phyloP scores from a whole-genome alignment of 53 echinoderm and acorn worm species.

The Zoroaster sp. region DNA sequence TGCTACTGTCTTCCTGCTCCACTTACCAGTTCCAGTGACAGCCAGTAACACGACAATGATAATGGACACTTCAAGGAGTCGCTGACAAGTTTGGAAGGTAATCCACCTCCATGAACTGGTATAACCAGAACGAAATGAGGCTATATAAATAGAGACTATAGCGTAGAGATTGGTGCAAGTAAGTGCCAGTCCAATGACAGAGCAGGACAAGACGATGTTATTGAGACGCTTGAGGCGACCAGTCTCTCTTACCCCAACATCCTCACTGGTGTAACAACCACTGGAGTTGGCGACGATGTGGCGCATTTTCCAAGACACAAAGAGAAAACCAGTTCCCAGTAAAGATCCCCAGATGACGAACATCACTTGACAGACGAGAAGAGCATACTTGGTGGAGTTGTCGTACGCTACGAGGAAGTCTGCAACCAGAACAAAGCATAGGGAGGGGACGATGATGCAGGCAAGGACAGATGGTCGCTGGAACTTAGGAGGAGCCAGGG shows the following conservation, averaged over 20 bases:
- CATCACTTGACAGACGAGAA: conserved; percentile 65
- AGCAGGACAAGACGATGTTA: conserved; percentile 62
- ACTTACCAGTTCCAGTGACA: conserved; percentile 55
- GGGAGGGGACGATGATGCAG: conserved; percentile 44
- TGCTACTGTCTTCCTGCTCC: conserved; percentile 14
- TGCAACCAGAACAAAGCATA: conserved; percentile 68
- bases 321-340: conserved; percentile 55
- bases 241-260: conserved; percentile 9
- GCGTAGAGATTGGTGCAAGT: conserved; percentile 68
- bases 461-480: conserved; percentile 65
- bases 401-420: conserved; percentile 75
- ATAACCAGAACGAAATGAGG: conserved; percentile 43
- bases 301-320: conserved; percentile 72
- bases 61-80: conserved; percentile 67
- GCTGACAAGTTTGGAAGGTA: conserved; percentile 58
- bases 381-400: conserved; percentile 52
- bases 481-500: conserved; percentile 67
- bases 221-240: conserved; percentile 59
- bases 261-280: conserved; percentile 48
- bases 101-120: conserved; percentile 66
- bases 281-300: conserved; percentile 53
- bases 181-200: conserved; percentile 54
- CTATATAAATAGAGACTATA: conserved; percentile 24
- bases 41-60: conserved; percentile 62
- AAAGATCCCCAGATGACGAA: conserved; percentile 75